Conservation (phyloP, 2,888 invertebrate genomes). For the Cheilosia vulpina region DNA sequence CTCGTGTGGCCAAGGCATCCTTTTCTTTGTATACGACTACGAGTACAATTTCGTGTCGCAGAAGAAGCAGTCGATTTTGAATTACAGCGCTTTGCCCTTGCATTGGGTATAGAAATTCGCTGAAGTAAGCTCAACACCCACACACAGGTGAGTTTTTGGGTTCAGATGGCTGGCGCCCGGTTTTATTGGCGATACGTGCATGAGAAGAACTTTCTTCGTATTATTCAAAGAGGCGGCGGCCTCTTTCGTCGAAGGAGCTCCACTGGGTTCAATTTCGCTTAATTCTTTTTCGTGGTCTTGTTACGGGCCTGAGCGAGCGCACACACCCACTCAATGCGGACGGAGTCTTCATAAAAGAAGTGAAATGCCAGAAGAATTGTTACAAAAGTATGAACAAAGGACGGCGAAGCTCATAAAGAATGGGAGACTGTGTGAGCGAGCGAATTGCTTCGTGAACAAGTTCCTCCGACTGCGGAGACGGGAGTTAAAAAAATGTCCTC, state of each 20-base stretch:
- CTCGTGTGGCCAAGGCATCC: neutral
- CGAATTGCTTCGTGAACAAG: conserved; percentile 51
- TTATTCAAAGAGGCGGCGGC: conserved; percentile 29
- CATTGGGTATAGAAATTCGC: conserved; percentile 49
- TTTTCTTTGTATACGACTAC: neutral
- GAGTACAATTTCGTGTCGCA: no score
- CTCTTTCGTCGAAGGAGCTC: conserved; percentile 27
- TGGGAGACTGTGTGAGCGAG: conserved; percentile 14
- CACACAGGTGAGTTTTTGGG: conserved; percentile 55
- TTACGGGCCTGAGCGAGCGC: conserved; percentile 41
- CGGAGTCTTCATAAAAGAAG: conserved; percentile 15
- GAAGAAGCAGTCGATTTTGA: conserved; percentile 56
- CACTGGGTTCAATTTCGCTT: conserved; percentile 54
- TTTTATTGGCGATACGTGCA: conserved; percentile 73
- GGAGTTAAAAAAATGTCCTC: conserved; percentile 51
- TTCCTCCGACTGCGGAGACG: conserved; percentile 7
- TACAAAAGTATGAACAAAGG: conserved; percentile 65
- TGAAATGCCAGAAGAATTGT: conserved; percentile 16
- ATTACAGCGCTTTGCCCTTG: conserved; percentile 63
- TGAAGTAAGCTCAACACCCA: conserved; percentile 48
- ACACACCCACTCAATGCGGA: conserved; percentile 16
- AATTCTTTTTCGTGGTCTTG: conserved; percentile 61
- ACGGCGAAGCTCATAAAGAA: conserved; percentile 56
- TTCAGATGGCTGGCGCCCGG: conserved; percentile 47
- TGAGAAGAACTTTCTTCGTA: conserved; percentile 34